These are phyloP conservation scores for Julus scandinavius DNA, from an alignment of 2,888 invertebrate genomes.

Conservation along the genomic window DNA sequence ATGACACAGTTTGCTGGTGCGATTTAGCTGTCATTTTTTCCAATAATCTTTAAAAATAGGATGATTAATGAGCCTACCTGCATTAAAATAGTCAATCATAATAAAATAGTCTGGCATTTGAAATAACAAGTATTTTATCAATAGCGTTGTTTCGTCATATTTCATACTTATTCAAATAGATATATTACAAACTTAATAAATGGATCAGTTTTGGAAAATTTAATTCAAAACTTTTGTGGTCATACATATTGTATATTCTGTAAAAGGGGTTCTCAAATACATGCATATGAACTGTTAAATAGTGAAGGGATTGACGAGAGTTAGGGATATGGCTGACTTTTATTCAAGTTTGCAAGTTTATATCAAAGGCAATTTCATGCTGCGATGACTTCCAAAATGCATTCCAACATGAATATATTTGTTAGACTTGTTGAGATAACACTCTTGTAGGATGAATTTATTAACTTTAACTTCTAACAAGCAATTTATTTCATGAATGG, in stretches of 20 bases:
- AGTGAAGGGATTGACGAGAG: neutral
- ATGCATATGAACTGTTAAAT: neutral
- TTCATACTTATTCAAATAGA: no score
- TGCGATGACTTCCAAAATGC: slow-evolving; percentile 15
- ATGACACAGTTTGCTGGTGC: neutral
- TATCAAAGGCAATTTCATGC: slow-evolving; percentile 24
- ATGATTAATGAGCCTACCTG: neutral
- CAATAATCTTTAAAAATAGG: neutral
- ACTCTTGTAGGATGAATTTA: neutral
- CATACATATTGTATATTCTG: neutral
- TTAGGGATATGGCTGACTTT: neutral
- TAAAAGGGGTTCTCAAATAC: neutral
- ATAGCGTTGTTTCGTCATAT: no score
- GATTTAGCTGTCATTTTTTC: neutral
- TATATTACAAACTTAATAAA: no score
- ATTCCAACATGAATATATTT: neutral
- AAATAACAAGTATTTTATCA: neutral
- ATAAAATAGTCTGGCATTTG: neutral
- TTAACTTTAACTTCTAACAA: neutral
- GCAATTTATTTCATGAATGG: neutral
- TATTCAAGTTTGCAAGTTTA: neutral
- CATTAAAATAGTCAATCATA: neutral
- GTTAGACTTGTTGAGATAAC: slow-evolving; percentile 9
- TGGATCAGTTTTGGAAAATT: no score
- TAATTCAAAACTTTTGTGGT: no score